Base-by-base conservation (phyloP, 2,113 vertebrate species). In the Pterophyllum scalare region DNA sequence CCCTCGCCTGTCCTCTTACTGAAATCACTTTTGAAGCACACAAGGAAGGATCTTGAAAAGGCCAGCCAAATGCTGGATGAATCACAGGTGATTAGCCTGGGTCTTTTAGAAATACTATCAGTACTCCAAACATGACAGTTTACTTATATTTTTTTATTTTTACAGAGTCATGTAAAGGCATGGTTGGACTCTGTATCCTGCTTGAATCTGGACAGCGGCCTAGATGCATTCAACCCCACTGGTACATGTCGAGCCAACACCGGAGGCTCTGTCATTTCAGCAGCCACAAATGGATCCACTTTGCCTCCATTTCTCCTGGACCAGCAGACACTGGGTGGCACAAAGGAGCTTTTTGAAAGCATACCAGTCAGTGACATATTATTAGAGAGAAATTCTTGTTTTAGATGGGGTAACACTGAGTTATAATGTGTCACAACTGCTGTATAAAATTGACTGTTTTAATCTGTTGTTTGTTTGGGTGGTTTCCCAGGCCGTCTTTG, bases 271-370 rank as follows among this genome's bases (percentile, higher is more conserved):
- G 60, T 84, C 28, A 13, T 77, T 19, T 87, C 90, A 74, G 75
- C 81, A 79, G 94, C 78, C 54, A 92, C 93, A 13, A 2, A 87
- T 3, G 75, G 90, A 49, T 92, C 94, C 19, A 77, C 93, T n/a
- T 38, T 97, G 62, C 98, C 98, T 0, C 95, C 90, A 77, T 98
- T 98, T 88, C 87, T 99, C 15, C 95, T 95, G 89, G 93, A 93
- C 56, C 94, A 95, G 43, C 91, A 94, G 35, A 81, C 82, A 20
- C 13, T 92, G 33, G 88, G 88, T 49, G 94, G 95, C 60, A 89
- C 91, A 33, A 70, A 74, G 43, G 95, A 95, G 62, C 81, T 92
- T 26, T 92, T 64, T 7, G 92, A 95, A 85, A 95, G 87, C 89
- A 82, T 91, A 9, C 96, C 96, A 96, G 97, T 98, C 86, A 35